Evolutionary conservation across 1,140 invertebrate species (phyloP), one percentile per base, ranked within the genome.

Genomic region (Drosophila funebris): DNA sequence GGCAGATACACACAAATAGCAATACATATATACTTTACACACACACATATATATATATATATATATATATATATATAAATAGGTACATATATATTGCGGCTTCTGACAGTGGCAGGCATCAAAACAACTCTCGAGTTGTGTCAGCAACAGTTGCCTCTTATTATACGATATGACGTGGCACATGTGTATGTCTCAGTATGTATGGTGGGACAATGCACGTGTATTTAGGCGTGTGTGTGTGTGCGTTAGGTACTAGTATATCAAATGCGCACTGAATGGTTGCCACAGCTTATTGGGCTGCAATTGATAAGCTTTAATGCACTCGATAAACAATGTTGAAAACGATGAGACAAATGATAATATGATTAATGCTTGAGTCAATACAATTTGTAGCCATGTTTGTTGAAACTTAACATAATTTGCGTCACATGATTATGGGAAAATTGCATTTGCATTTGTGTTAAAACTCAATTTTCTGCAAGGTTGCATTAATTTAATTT

Each of bases 91-190:
- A 18, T 41, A 27, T 50, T 24, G 68, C 58, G 71, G 54, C 58
- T 39, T 43, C 82, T 85, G 82, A 31, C 20, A 36, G 8, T 66
- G 82, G 54, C 81, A 85, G 74, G 20, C 74, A 66, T 78, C 69
- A 87, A 73, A 85, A 50, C 50, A 60, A 6, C 14, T 16, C 53
- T 60, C 9, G 31, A 52, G 43, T 39, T 62, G 73, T 87, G 81
- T 81, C 81, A 78, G 81, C 73, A 87, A 85, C 82, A 87, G 81
- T 85, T 81, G 78, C 62, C 60, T 22, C 11, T 54, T 61, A 46
- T 73, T 48, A 61, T 33, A 33, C 37, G 64, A 78, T 69, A 69
- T 18, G 58, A 70, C 63, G 64, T 75, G 53, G 37, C 53, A 64
- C 31, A 31, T 71, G 41, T 14, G 5, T 14, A 27, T 7, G 9